A percentile compares a stretch with the other conserved stretches of the same genome.
These are phyloP conservation scores for Globodera rostochiensis DNA, from an alignment of 1,140 invertebrate genomes.

Conservation along the genomic window DNA sequence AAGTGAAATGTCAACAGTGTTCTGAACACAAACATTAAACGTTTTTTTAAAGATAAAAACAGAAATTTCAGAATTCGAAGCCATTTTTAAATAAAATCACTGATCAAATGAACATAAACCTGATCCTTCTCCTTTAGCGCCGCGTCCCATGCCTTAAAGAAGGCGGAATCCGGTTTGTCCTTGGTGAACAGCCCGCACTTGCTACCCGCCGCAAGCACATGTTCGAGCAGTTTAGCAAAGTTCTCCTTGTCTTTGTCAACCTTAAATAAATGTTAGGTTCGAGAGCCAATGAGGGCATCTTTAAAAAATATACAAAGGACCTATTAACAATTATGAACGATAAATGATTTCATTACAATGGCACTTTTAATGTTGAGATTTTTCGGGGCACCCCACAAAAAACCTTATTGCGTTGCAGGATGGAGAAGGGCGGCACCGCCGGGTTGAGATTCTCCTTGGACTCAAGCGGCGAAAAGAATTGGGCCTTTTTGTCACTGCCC, in stretches of 20 bases:
- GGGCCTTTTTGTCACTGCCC: conserved; percentile 95
- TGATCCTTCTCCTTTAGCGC: conserved; percentile 78
- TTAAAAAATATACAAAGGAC: too few species aligned
- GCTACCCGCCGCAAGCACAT: conserved; percentile 84
- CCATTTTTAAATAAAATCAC: neutral
- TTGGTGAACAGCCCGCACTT: conserved; percentile 88
- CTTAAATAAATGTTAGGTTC: conserved; percentile 67
- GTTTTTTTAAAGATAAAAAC: too few species aligned
- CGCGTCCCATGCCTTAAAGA: conserved; percentile 86
- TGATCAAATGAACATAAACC: conserved; percentile 68
- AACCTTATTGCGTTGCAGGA: conserved; percentile 88
- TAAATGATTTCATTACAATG: too few species aligned
- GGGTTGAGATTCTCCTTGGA: conserved; percentile 77
- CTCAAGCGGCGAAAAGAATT: conserved; percentile 90
- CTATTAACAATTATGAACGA: too few species aligned
- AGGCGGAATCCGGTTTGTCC: conserved; percentile 88
- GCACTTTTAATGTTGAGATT: too few species aligned
- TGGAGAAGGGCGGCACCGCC: conserved; percentile 78
- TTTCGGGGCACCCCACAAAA: too few species aligned
- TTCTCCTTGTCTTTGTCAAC: conserved; percentile 92
- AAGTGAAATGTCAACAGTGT: conserved; percentile 77
- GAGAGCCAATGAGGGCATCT: too few species aligned
- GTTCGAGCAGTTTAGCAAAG: conserved; percentile 82
- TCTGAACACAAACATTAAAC: neutral
- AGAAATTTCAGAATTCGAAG: neutral